Evolutionary conservation across 2,888 invertebrate species (phyloP).

Genomic region (Pammene aurita): DNA sequence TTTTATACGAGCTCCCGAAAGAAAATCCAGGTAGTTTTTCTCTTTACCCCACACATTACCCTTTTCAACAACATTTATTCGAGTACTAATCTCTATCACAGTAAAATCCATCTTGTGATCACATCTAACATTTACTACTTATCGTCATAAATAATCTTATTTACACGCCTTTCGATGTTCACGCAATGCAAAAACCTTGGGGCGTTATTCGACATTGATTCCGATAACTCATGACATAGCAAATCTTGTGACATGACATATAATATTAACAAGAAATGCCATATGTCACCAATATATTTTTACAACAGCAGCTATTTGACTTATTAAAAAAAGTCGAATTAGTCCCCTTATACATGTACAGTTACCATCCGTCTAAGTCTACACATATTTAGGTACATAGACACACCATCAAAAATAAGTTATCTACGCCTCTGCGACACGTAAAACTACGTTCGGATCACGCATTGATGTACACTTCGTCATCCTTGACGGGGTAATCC

Average conservation of each 20-base stretch:
- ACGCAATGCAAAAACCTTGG: conserved; percentile 2
- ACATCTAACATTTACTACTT: conserved; percentile 35
- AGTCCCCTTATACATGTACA: not conserved
- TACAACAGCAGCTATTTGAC: not conserved
- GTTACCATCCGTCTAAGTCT: conserved; percentile 23
- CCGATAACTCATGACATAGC: not conserved
- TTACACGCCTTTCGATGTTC: conserved; percentile 20
- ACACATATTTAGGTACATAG: conserved; percentile 29
- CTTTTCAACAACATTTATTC: conserved; percentile 17
- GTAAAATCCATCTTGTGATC: conserved; percentile 29
- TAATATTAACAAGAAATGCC: not conserved
- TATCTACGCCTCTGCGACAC: conserved; percentile 32
- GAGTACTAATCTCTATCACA: conserved; percentile 36
- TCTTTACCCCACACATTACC: too few relatives aligned
- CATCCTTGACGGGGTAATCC: conserved; percentile 66
- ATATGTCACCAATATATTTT: too few relatives aligned
- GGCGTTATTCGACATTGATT: not conserved
- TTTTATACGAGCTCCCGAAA: too few relatives aligned
- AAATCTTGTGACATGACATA: not conserved
- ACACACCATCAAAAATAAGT: conserved; percentile 40
- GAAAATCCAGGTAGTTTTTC: too few relatives aligned
- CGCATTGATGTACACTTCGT: conserved; percentile 76
- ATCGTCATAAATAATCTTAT: conserved; percentile 28
- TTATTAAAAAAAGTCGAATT: not conserved
- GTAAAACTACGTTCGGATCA: conserved; percentile 52